phyloP scores from a whole-genome alignment of 2,797 vertebrate genomes.

The Liasis olivaceus region DNA sequence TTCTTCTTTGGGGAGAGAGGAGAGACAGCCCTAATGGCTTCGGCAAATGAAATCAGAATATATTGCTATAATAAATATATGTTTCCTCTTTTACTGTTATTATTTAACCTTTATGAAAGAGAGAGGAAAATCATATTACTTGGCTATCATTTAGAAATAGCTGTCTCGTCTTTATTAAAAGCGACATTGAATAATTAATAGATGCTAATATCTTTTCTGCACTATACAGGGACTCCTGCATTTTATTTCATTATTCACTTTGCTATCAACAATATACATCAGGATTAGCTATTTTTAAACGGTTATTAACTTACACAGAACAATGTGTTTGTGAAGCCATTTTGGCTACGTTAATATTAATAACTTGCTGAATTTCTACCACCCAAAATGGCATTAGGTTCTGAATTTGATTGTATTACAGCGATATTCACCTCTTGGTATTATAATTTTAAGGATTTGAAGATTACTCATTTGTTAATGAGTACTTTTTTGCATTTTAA shows the following conservation, averaged over 20 bases:
- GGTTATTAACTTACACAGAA: slow-evolving; percentile 32
- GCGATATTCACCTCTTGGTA: slow-evolving; percentile 49
- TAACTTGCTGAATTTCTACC: neutral
- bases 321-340: slow-evolving; percentile 2
- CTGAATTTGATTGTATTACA: slow-evolving; percentile 43
- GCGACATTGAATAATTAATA: slow-evolving; percentile 29
- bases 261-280: slow-evolving; percentile 29
- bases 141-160: slow-evolving; percentile 6
- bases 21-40: neutral
- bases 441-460: slow-evolving; percentile 50
- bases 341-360: slow-evolving; percentile 13
- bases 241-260: slow-evolving; percentile 46
- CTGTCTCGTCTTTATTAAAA: slow-evolving; percentile 20
- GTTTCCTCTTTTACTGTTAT: neutral
- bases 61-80: slow-evolving; percentile 9
- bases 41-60: neutral
- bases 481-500: slow-evolving; percentile 64
- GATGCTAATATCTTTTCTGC: slow-evolving; percentile 41
- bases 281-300: slow-evolving; percentile 34
- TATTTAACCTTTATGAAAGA: slow-evolving; percentile 1
- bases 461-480: slow-evolving; percentile 37
- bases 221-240: slow-evolving; percentile 28
- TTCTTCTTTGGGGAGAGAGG: neutral
- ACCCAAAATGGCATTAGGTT: slow-evolving; percentile 42
- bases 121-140: neutral